Base-by-base conservation (phyloP, 2,888 invertebrate species). In the Volucella zonaria region DNA sequence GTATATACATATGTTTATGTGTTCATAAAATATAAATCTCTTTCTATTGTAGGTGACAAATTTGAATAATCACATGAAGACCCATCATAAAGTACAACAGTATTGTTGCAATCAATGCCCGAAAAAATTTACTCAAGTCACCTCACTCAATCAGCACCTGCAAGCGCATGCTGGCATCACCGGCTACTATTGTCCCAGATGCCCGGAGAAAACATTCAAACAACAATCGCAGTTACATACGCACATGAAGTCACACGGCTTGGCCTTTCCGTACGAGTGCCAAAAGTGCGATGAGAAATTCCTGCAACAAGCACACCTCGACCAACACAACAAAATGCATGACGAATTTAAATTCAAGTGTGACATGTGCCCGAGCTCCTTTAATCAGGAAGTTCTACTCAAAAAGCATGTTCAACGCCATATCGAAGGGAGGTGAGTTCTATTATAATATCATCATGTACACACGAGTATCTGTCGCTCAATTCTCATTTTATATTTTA, bases 61-160 rank as follows among this genome's bases (percentile, higher is more conserved):
- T 88, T 87, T 92, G 11, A 92, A 92, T 87, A 92, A 92, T 87
- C 92, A 92, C 87, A 92, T 92, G 92, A 92, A 92, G 87, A 92
- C 92, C 62, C 92, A 92, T 87, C 92, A 92, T 77, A 92, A 92
- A 88, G 91, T 92, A 61, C 92, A 92, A 82, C 92, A 92, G 86
- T 92, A 92, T 77, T 92, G 92, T 85, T 92, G 92, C 87, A 92
- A 92, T 88, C 92, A 92, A 70, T 92, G 92, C 87, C 91, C 91
- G 83, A 91, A 91, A 82, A 92, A 92, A 87, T 92, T 92, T 86
- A 92, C 92, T 0, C 92, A 92, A 89, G 92, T 92, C 87, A 92
- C 92, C 83, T 92, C 92, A 77, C 88, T 92, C 62, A 92, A 92
- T 89, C 92, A 92, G 70, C 92, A 92, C 88, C 88, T 92, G 87